These are phyloP conservation scores for Orchesella flavescens DNA, from an alignment of 2,888 invertebrate species.

Conservation along the genomic window DNA sequence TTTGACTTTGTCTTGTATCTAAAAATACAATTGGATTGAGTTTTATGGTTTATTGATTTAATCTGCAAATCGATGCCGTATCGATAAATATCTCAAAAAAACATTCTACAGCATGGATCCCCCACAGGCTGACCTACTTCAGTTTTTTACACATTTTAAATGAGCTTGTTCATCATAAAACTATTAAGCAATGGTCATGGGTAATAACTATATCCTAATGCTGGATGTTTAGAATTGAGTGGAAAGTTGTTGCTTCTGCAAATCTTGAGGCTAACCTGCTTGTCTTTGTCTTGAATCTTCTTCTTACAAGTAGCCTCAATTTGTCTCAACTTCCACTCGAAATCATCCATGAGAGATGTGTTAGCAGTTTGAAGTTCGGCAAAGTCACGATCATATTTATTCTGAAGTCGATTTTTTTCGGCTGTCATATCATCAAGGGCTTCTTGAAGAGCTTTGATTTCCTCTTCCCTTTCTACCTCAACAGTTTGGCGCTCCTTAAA, in stretches of 20 bases:
- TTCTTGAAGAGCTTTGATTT: conserved; percentile 77
- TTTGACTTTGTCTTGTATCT: conserved; percentile 71
- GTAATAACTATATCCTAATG: too few relatives aligned
- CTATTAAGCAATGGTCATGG: too few relatives aligned
- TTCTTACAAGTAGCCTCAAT: conserved; percentile 82
- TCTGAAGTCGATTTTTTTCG: conserved; percentile 78
- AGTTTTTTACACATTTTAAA: too few relatives aligned
- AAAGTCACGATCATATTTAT: conserved; percentile 80
- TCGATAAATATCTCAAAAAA: too few relatives aligned
- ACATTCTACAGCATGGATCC: too few relatives aligned
- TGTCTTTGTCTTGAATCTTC: conserved; percentile 77
- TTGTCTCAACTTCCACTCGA: conserved; percentile 88
- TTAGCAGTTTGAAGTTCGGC: conserved; percentile 81
- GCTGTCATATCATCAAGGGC: conserved; percentile 79
- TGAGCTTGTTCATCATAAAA: too few relatives aligned
- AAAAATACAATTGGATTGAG: conserved; percentile 12
- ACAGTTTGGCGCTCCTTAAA: conserved; percentile 74
- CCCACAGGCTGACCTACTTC: too few relatives aligned
- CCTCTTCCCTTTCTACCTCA: conserved; percentile 74
- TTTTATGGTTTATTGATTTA: too few relatives aligned
- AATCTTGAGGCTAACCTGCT: conserved; percentile 62
- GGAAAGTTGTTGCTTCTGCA: too few relatives aligned
- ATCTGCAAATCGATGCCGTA: too few relatives aligned
- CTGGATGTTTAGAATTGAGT: too few relatives aligned
- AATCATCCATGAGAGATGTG: conserved; percentile 82